Evolutionary conservation across 2,113 vertebrate species (phyloP).

Genomic region (Odocoileus virginianus): DNA sequence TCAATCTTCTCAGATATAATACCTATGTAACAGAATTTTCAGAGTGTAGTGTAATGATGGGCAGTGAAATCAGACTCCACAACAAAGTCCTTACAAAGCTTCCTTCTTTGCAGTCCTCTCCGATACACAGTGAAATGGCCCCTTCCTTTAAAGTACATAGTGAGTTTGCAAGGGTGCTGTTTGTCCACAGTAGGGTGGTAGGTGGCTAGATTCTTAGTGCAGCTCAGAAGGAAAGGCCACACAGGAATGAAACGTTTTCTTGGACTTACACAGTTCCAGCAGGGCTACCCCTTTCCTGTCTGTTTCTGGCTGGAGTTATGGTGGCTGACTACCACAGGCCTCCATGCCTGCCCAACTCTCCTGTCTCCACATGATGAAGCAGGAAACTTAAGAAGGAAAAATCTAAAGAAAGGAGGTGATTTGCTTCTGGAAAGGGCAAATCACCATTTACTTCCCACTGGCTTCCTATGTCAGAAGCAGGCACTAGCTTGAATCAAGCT

Average conservation of each 20-base stretch:
- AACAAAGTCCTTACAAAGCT: not conserved
- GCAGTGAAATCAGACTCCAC: not conserved
- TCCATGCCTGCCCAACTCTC: not conserved
- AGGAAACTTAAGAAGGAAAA: not conserved
- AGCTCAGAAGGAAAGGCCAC: not conserved
- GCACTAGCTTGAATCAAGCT: not conserved
- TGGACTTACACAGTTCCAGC: not conserved
- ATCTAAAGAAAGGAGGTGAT: not conserved
- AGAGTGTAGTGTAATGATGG: not conserved
- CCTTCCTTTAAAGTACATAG: not conserved
- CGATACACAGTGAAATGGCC: not conserved
- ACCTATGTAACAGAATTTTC: not conserved
- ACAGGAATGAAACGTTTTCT: not conserved
- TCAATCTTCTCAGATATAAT: not conserved
- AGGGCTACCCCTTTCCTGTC: not conserved
- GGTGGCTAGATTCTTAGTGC: not conserved
- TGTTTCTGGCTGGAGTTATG: not conserved
- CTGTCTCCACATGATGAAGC: fast-evolving
- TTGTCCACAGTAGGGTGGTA: not conserved
- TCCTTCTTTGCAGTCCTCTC: not conserved
- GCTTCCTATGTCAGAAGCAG: not conserved
- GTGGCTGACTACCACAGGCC: not conserved
- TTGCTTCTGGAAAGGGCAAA: not conserved
- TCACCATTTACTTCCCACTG: not conserved
- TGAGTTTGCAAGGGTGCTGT: not conserved